phyloP scores from a whole-genome alignment of 1,140 invertebrate genomes.

The Pogonomyrmex californicus region DNA sequence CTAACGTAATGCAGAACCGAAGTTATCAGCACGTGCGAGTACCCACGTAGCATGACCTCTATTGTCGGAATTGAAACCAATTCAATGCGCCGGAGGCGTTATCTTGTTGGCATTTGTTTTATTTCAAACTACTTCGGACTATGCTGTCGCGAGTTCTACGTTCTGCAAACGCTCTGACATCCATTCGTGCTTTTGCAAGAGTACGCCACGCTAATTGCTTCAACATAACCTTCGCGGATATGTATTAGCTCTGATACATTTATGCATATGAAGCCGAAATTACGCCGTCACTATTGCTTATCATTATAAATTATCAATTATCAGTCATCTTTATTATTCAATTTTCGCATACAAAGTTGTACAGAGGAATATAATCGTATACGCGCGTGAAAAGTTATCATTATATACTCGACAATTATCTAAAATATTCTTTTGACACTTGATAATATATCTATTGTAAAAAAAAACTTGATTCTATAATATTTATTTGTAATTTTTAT shows the following conservation, averaged over 20 bases:
- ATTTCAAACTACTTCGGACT: not conserved
- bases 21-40: conserved; percentile 56
- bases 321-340: conserved; percentile 8
- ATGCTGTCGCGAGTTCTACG: conserved; percentile 12
- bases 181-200: conserved; percentile 55
- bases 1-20: conserved; percentile 61
- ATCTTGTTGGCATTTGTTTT: conserved; percentile 52
- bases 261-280: conserved; percentile 52
- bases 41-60: conserved; percentile 65
- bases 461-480: not conserved
- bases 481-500: not conserved
- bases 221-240: not conserved
- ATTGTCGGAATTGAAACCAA: conserved; percentile 59
- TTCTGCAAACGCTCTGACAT: conserved; percentile 5
- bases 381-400: not conserved
- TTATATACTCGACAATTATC: not conserved
- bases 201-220: conserved; percentile 63
- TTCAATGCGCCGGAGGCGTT: conserved; percentile 59
- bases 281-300: conserved; percentile 43
- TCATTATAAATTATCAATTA: not conserved
- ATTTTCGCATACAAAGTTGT: not conserved
- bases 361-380: not conserved
- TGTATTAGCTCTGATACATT: conserved; percentile 59
- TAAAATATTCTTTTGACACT: not conserved
- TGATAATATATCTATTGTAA: not conserved